Evolutionary conservation across 2,113 vertebrate species (phyloP).

Genomic region (Xenopus laevis): DNA sequence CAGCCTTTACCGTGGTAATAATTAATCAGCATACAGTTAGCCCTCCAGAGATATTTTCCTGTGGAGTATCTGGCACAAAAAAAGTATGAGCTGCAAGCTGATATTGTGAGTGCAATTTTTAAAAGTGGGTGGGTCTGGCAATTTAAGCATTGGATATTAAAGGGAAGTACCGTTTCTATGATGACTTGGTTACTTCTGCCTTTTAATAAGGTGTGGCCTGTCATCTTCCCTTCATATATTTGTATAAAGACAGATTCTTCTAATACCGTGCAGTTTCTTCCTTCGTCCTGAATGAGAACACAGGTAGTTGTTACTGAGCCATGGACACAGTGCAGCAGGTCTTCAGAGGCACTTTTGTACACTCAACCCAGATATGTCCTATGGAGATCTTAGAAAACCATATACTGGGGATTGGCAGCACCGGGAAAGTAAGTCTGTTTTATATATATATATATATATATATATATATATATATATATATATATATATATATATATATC

Average conservation of each 20-base stretch:
- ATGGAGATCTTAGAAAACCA: slow-evolving; percentile 70
- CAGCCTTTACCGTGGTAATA: too few relatives aligned
- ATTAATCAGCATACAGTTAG: too few relatives aligned
- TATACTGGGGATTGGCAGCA: slow-evolving; percentile 74
- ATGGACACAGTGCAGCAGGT: slow-evolving; percentile 32
- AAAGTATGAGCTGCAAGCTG: too few relatives aligned
- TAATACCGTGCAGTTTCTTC: background rate
- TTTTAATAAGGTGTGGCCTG: background rate
- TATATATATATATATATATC: too few relatives aligned
- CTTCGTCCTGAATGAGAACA: background rate
- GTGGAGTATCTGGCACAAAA: too few relatives aligned
- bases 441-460: too few relatives aligned
- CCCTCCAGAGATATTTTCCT: too few relatives aligned
- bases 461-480: background rate
- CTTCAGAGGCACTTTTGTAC: slow-evolving; percentile 82
- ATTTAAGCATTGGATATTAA: too few relatives aligned
- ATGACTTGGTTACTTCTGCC: background rate
- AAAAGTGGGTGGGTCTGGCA: too few relatives aligned
- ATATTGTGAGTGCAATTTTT: too few relatives aligned
- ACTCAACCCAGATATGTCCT: slow-evolving; percentile 67
- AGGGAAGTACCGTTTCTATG: too few relatives aligned
- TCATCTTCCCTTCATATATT: background rate
- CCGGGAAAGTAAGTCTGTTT: slow-evolving; percentile 73
- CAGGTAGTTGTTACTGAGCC: slow-evolving; percentile 8
- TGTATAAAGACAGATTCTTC: background rate